phyloP scores from a whole-genome alignment of 2,888 invertebrate species.

The Xestia c-nigrum region DNA sequence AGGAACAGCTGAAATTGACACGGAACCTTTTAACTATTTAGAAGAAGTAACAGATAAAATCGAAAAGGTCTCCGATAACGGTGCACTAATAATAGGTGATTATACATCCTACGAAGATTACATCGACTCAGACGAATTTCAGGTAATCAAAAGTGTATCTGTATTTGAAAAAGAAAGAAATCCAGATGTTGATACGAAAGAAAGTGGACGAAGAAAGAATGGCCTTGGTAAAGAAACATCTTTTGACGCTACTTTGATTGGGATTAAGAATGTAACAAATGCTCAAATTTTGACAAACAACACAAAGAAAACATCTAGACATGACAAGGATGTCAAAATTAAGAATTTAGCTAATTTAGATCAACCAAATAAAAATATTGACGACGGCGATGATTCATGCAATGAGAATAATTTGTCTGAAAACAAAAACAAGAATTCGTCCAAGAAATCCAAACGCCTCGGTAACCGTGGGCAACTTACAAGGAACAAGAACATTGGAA shows the following conservation, averaged over 20 bases:
- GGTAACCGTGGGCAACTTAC: neutral
- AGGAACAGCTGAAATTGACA: neutral
- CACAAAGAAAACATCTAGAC: neutral
- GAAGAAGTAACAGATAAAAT: neutral
- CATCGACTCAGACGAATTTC: slow-evolving; percentile 17
- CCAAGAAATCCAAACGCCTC: neutral
- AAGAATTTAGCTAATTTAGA: neutral
- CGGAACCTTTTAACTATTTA: neutral
- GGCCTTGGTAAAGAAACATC: neutral
- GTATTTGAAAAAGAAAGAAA: neutral
- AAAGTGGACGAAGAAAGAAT: slow-evolving; percentile 1
- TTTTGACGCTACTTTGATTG: neutral
- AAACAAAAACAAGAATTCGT: neutral
- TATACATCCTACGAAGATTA: slow-evolving; percentile 14
- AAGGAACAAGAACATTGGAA: neutral
- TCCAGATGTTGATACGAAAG: neutral
- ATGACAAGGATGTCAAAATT: neutral
- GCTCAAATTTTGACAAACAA: neutral
- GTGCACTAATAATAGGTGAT: neutral
- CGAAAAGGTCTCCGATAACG: neutral
- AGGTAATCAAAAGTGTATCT: neutral
- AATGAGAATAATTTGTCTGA: neutral
- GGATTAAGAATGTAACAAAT: neutral
- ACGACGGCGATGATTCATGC: neutral
- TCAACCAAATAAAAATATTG: neutral